Evolutionary conservation across 1,140 invertebrate species (phyloP), one percentile per base, ranked within the genome.

Genomic region (honey bee (Apis mellifera)): DNA sequence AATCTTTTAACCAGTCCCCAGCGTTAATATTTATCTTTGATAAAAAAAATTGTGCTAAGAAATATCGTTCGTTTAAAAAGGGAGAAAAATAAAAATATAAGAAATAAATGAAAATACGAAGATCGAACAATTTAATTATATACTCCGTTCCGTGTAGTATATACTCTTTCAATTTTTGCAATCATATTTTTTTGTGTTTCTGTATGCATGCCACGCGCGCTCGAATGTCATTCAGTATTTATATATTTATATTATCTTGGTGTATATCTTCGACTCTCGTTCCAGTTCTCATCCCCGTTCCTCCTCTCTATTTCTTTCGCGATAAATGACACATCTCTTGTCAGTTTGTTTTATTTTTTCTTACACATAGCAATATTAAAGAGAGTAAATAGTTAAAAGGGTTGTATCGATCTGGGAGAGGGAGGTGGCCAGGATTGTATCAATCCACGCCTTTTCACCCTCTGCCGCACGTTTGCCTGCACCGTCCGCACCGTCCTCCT

Each of bases 381-480:
- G 86, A 90, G 88, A 90, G 90, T 90, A 89, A 90, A 91, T 90
- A 90, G 90, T 85, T 90, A 91, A 89, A 90, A 90, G 86, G 86
- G 86, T 73, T 88, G 83, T 84, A 86, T 89, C 84, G 78, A 87
- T 84, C 89, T 75, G 66, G 64, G 82, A 78, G 73, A 64, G 73
- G 68, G 78, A 74, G 79, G 79, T 74, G 87, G 68, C 75, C 73
- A 84, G 85, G 77, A 84, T 86, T 75, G 73, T 77, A 77, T 55
- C 76, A 86, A 90, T 86, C 77, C 82, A 64, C 71, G 66, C 75
- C 83, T n/a, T 84, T 83, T 89, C 86, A 84, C 83, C 80, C 80
- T 83, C 83, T 74, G 86, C 87, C 84, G 87, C 89, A 87, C 85
- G 73, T 81, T 87, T 82, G 89, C 78, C 85, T 82, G 82, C 79